Percentiles rank a stretch among this genome's conserved stretches.
Evolutionary conservation across 2,888 invertebrate genomes (phyloP).

Genomic region (Standfussiana lucernea): DNA sequence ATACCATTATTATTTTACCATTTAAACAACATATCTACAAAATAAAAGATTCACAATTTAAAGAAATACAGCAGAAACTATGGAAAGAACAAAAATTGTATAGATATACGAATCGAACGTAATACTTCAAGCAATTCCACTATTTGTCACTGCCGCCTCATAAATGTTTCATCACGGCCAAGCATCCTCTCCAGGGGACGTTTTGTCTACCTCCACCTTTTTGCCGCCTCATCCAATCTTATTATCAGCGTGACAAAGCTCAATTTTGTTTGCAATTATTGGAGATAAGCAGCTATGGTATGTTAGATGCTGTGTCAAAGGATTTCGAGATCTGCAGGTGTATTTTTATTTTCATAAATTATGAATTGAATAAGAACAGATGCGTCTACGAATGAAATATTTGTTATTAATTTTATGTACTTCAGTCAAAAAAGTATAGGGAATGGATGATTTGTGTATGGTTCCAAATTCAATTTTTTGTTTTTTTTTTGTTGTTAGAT

Average conservation of each 20-base stretch:
- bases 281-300: slow-evolving; percentile 27
- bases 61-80: slow-evolving; percentile 8
- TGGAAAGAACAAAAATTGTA: slow-evolving; percentile 25
- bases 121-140: slow-evolving; percentile 61
- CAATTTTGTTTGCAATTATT: slow-evolving; percentile 45
- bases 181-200: slow-evolving; percentile 60
- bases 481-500: too few relatives aligned
- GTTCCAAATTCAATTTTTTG: too few relatives aligned
- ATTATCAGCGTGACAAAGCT: slow-evolving; percentile 48
- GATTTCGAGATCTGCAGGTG: slow-evolving; percentile 32
- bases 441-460: too few relatives aligned
- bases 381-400: background rate
- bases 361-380: slow-evolving; percentile 15
- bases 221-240: slow-evolving; percentile 50
- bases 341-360: slow-evolving; percentile 43
- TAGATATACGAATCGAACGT: slow-evolving; percentile 46
- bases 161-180: slow-evolving; percentile 68
- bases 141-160: slow-evolving; percentile 69
- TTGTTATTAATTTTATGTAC: background rate
- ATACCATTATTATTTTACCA: too few relatives aligned
- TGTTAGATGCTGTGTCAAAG: slow-evolving; percentile 42
- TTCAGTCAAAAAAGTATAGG: too few relatives aligned
- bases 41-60: background rate
- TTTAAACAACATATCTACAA: background rate
- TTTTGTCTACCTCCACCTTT: slow-evolving; percentile 54